These are phyloP conservation scores for Lepus americanus DNA, from an alignment of 2,113 vertebrate species.

Conservation along the genomic window DNA sequence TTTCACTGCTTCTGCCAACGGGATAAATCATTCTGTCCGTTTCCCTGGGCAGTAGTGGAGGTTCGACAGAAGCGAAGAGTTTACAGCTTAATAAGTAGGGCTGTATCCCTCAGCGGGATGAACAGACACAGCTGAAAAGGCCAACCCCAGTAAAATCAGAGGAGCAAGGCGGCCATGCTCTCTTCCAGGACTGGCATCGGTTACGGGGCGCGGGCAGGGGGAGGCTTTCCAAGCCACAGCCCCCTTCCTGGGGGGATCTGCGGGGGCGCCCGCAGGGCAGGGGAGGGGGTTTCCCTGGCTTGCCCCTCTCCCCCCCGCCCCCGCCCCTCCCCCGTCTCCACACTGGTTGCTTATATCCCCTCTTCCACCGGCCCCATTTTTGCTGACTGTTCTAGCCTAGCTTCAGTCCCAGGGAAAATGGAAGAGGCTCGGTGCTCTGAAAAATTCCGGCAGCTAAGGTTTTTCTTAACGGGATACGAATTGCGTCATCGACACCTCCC, in stretches of 20 bases:
- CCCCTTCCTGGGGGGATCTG: neutral
- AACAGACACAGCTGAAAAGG: slow-evolving; percentile 39
- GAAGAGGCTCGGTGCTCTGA: neutral
- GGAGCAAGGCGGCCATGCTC: neutral
- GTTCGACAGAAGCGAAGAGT: neutral
- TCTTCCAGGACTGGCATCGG: neutral
- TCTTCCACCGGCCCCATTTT: neutral
- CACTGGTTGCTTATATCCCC: neutral
- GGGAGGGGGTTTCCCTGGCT: neutral
- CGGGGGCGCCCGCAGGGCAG: no score
- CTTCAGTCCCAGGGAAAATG: slow-evolving; percentile 26
- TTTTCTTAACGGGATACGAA: slow-evolving; percentile 47
- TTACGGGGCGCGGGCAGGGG: neutral
- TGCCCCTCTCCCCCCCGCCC: neutral
- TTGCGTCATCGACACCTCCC: neutral
- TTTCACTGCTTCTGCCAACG: neutral
- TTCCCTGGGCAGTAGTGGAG: slow-evolving; percentile 40
- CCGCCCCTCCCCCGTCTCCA: no score
- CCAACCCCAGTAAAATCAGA: slow-evolving; percentile 42
- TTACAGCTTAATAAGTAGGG: slow-evolving; percentile 35
- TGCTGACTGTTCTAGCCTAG: neutral
- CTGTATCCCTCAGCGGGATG: slow-evolving; percentile 7
- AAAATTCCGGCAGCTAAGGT: slow-evolving; percentile 20
- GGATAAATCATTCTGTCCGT: neutral
- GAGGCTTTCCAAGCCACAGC: slow-evolving; percentile 6